A percentile compares a stretch with the other conserved stretches of the same genome.
Evolutionary conservation across 2,888 invertebrate species (phyloP).

Genomic region (Drosophila yooni): DNA sequence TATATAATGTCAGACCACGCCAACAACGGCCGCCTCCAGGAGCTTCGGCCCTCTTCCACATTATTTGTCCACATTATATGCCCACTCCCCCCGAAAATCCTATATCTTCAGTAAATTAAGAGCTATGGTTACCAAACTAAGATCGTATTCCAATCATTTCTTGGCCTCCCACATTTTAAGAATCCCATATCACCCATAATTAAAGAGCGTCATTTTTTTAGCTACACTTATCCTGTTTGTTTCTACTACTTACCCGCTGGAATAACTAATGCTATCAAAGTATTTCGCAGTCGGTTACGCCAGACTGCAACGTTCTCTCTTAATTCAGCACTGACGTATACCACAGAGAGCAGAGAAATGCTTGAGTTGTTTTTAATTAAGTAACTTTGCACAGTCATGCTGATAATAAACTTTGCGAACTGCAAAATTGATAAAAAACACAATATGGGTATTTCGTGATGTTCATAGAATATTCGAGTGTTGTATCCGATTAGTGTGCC

Average conservation of each 20-base stretch:
- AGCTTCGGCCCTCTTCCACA: too few species aligned
- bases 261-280: not conserved
- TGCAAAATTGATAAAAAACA: constrained; percentile 55
- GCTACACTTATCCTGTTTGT: not conserved
- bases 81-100: too few species aligned
- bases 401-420: constrained; percentile 52
- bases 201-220: too few species aligned
- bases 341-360: constrained; percentile 7
- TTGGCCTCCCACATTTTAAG: too few species aligned
- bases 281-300: not conserved
- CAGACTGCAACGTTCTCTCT: too few species aligned
- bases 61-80: too few species aligned
- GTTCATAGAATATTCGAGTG: constrained; percentile 32
- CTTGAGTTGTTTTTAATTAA: constrained; percentile 33
- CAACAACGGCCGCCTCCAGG: too few species aligned
- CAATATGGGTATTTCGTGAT: constrained; percentile 8
- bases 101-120: too few species aligned
- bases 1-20: too few species aligned
- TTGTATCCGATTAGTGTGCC: not conserved
- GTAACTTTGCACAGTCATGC: constrained; percentile 57
- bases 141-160: too few species aligned
- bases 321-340: constrained; percentile 51
- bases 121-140: too few species aligned
- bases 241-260: not conserved
- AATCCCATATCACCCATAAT: too few species aligned